Evolutionary conservation across 2,113 vertebrate species (phyloP).

Genomic region (Callaeas wilsoni): DNA sequence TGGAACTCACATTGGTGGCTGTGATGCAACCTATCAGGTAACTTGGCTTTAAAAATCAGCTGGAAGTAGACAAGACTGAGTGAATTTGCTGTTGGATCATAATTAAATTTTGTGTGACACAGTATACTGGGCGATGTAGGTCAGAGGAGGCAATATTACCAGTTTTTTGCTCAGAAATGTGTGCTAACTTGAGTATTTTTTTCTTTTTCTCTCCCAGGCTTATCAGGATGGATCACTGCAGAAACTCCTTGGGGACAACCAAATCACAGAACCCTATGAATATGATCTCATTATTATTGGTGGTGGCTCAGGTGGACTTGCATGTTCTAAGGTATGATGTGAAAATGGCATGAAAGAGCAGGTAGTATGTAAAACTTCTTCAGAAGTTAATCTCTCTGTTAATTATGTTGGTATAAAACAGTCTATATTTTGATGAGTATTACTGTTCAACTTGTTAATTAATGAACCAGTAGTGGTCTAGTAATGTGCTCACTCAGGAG

Average conservation of each 20-base stretch:
- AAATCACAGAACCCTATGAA: conserved; percentile 72
- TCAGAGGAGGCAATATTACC: neutral
- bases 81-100: neutral
- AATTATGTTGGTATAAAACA: neutral
- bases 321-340: conserved; percentile 88
- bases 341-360: neutral
- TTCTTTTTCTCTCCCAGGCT: conserved; percentile 69
- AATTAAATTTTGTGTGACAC: neutral
- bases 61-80: neutral
- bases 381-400: neutral
- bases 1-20: conserved; percentile 90
- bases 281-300: conserved; percentile 94
- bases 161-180: neutral
- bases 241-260: conserved; percentile 76
- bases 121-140: neutral
- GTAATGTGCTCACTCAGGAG: neutral
- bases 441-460: neutral
- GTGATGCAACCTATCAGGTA: conserved; percentile 88
- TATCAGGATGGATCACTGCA: conserved; percentile 83
- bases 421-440: neutral
- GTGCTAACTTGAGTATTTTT: neutral
- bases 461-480: neutral
- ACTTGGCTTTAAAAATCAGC: neutral
- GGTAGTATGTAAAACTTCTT: neutral
- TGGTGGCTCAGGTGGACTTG: conserved; percentile 92